Conservation (phyloP, 2,888 invertebrate genomes). For the Thymelicus acteon region DNA sequence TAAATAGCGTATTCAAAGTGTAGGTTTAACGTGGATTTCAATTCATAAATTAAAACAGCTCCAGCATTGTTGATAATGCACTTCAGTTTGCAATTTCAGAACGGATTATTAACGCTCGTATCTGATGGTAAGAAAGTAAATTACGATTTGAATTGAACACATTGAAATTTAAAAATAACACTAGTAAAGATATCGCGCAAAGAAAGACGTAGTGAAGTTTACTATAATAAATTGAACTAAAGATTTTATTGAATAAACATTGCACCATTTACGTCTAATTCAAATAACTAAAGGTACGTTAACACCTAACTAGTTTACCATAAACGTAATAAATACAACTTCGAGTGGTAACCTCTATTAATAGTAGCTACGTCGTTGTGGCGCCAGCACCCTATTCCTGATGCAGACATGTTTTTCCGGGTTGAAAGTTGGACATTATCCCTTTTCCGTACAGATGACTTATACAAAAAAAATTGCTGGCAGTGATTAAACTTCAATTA, state of each 20-base stretch:
- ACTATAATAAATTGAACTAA: background rate
- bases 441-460: slow-evolving; percentile 6
- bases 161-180: background rate
- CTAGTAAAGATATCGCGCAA: background rate
- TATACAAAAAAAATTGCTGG: background rate
- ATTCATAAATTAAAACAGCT: slow-evolving; percentile 24
- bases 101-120: background rate
- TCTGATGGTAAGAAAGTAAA: background rate
- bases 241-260: slow-evolving; percentile 4
- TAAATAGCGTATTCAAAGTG: slow-evolving; percentile 35
- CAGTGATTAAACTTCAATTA: slow-evolving; percentile 13
- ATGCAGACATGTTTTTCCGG: slow-evolving; percentile 34
- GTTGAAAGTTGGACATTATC: slow-evolving; percentile 12
- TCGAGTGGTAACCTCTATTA: slow-evolving; percentile 24
- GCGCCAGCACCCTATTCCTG: slow-evolving; percentile 27
- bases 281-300: slow-evolving; percentile 22
- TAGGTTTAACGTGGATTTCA: slow-evolving; percentile 29
- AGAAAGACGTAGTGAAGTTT: background rate
- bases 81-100: background rate
- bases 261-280: slow-evolving; percentile 1
- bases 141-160: background rate
- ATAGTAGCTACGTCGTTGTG: slow-evolving; percentile 16
- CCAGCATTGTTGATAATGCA: slow-evolving; percentile 22
- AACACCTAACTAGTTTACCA: slow-evolving; percentile 31
- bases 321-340: slow-evolving; percentile 17